Evolutionary conservation across 1,140 invertebrate species (phyloP).

Genomic region (Drosophila micromelanica): DNA sequence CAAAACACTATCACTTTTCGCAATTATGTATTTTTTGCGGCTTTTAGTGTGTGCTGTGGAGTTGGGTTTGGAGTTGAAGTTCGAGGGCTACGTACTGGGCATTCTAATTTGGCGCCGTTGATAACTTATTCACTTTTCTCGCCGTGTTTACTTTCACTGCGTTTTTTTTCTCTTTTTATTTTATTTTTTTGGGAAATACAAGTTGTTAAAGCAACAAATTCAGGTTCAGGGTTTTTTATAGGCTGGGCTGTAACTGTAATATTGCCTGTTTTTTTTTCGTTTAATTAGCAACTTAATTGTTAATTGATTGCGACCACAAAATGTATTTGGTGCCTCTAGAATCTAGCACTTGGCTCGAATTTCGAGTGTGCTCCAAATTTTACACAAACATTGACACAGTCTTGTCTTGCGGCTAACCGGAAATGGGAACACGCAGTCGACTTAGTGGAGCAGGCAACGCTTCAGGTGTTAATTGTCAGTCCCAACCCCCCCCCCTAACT

Average conservation of each 20-base stretch:
- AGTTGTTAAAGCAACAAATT: constrained; percentile 17
- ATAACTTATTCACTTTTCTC: constrained; percentile 54
- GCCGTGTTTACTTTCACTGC: constrained; percentile 70
- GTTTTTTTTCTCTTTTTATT: background rate
- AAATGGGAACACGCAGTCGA: constrained; percentile 45
- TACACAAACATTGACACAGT: constrained; percentile 72
- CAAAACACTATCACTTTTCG: constrained; percentile 77
- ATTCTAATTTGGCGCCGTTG: constrained; percentile 66
- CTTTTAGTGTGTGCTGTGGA: constrained; percentile 3
- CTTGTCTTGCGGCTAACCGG: constrained; percentile 35
- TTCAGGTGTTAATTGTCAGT: constrained; percentile 68
- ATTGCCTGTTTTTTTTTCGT: constrained; percentile 50
- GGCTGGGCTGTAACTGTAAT: constrained; percentile 10
- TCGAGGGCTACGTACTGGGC: constrained; percentile 32
- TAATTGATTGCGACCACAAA: constrained; percentile 48
- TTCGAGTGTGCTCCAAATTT: constrained; percentile 62
- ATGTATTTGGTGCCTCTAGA: constrained; percentile 22
- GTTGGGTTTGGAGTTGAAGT: constrained; percentile 21
- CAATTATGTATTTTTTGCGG: constrained; percentile 57
- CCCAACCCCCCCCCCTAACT: background rate
- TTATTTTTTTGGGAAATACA: constrained; percentile 5
- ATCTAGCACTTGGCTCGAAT: constrained; percentile 52
- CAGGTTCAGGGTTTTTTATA: constrained; percentile 5
- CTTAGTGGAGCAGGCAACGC: constrained; percentile 7
- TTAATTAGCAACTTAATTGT: constrained; percentile 77